phyloP scores from a whole-genome alignment of 1,140 invertebrate species.

The Pachyrhynchus sulphureomaculatus region DNA sequence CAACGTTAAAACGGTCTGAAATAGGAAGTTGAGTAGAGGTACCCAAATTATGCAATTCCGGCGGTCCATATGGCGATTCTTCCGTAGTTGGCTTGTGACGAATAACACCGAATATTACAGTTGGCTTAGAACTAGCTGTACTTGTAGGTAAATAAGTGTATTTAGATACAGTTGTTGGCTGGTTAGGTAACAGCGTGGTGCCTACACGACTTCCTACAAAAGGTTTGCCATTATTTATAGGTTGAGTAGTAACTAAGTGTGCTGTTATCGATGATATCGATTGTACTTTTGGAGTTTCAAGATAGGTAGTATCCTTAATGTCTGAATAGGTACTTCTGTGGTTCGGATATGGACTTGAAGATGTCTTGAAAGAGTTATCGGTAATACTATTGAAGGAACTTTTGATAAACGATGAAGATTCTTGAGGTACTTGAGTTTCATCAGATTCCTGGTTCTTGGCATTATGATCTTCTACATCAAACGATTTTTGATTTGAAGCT shows the following conservation, averaged over 20 bases:
- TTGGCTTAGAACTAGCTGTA: slow-evolving; percentile 8
- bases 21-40: too few species aligned
- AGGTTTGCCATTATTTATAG: slow-evolving; percentile 46
- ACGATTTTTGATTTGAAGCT: slow-evolving; percentile 3
- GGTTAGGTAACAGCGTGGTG: slow-evolving; percentile 22
- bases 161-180: slow-evolving; percentile 18
- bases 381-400: slow-evolving; percentile 37
- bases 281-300: slow-evolving; percentile 32
- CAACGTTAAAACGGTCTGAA: neutral
- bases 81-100: slow-evolving; percentile 9
- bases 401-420: slow-evolving; percentile 66
- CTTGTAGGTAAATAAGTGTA: slow-evolving; percentile 26
- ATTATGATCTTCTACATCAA: slow-evolving; percentile 9
- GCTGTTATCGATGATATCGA: slow-evolving; percentile 46
- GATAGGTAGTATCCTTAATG: slow-evolving; percentile 38
- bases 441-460: slow-evolving; percentile 43
- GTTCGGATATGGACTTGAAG: slow-evolving; percentile 40
- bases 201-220: slow-evolving; percentile 43
- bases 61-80: slow-evolving; percentile 11
- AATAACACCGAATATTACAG: slow-evolving; percentile 23
- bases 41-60: slow-evolving; percentile 2
- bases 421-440: slow-evolving; percentile 72
- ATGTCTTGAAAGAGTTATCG: slow-evolving; percentile 28
- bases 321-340: slow-evolving; percentile 47
- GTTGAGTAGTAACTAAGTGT: slow-evolving; percentile 40